phyloP scores from a whole-genome alignment of 2,113 vertebrate species.

The Larimichthys polyactis region DNA sequence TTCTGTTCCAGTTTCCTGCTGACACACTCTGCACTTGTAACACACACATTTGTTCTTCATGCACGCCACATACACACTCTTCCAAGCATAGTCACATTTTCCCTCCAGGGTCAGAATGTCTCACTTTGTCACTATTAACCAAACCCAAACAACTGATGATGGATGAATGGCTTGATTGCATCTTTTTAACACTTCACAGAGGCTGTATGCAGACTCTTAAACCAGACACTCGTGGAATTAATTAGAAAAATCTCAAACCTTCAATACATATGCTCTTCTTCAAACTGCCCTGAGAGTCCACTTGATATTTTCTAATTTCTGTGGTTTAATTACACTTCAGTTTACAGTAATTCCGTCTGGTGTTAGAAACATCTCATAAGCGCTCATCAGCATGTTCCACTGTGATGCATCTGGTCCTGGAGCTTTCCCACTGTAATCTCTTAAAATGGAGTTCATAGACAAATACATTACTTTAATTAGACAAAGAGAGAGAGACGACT shows the following conservation, averaged over 20 bases:
- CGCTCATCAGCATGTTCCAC: not conserved
- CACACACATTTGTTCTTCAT: not conserved
- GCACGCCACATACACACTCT: not conserved
- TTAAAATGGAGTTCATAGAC: constrained; percentile 33
- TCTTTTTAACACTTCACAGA: not conserved
- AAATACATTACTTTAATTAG: constrained; percentile 66
- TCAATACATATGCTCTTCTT: not conserved
- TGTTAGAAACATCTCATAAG: not conserved
- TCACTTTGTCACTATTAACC: constrained; percentile 31
- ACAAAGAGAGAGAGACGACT: constrained; percentile 10
- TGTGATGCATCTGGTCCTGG: not conserved
- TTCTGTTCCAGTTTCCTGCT: constrained; percentile 26
- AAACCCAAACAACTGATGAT: constrained; percentile 7
- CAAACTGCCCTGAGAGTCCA: not conserved
- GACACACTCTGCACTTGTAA: not conserved
- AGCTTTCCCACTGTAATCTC: constrained; percentile 20
- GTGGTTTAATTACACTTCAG: not conserved
- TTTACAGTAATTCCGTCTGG: not conserved
- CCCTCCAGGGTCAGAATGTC: constrained; percentile 35
- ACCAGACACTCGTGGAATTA: not conserved
- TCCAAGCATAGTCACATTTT: not conserved
- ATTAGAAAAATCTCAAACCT: not conserved
- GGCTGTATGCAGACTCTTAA: not conserved
- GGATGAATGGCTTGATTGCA: not conserved
- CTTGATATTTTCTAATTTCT: constrained; percentile 3